Evolutionary conservation across 2,113 vertebrate genomes (phyloP), one percentile per base, ranked within the genome.

Genomic region (Thomomys bottae): DNA sequence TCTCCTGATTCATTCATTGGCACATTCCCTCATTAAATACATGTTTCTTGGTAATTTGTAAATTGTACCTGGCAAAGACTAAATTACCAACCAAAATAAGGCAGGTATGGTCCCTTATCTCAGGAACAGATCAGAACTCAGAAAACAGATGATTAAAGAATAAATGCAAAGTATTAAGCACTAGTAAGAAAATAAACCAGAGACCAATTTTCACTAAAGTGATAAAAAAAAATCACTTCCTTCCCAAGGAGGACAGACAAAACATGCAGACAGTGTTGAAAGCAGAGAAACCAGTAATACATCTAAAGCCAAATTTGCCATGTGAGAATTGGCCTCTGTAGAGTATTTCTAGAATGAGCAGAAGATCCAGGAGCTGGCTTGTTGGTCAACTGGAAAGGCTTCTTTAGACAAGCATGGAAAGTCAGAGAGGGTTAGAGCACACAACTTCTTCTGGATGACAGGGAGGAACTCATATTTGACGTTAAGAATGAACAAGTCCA

Each of bases 1-100:
- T 78, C 28, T 92, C 72, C 63, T 80, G 26, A 88, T 68, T 75
- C n/a, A 45, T 34, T 75, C n/a, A 45, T 34, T 75, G 40, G 38
- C 73, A 85, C 3, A 79, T 75, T 70, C 92, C 57, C 18, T 79
- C 7, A 66, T 64, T 86, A 68, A 70, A 42, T 92, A 84, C 71
- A 84, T 73, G 77, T 78, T 71, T 28, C 73, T 28, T 63, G 49
- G 68, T 82, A 49, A 84, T n/a, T 89, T 63, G 1, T 86, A 54
- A 45, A 32, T 86, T 66, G 77, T 49, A 88, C 64, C 15, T 59
- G 76, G 18, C 5, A 87, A 87, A 36, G 59, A 24, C 45, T 18
- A 61, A 32, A 57, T 85, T 28, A 61, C 18, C 32, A 42, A 34
- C 38, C 38, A 32, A 3, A 34, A 45, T 1, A 66, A 75, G 28